Conservation (phyloP, 1,140 invertebrate species). For the Aphelenchoides fujianensis region DNA sequence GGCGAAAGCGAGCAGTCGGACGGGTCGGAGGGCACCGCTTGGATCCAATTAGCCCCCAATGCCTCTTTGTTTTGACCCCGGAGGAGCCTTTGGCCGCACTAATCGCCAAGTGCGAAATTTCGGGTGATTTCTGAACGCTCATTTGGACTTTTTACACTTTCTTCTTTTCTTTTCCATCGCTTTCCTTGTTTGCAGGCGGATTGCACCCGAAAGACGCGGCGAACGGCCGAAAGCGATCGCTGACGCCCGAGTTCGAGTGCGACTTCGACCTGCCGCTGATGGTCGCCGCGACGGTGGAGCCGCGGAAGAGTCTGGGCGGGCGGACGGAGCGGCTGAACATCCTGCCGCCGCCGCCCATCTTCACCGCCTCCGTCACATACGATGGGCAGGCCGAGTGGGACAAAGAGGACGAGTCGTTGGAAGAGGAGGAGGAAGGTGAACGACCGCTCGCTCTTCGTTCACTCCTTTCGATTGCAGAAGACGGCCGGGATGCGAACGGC, state of each 20-base stretch:
- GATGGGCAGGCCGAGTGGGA: constrained; percentile 46
- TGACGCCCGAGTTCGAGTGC: constrained; percentile 1
- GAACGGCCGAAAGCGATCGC: not conserved
- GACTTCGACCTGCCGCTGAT: constrained; percentile 22
- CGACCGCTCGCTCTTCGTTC: not conserved
- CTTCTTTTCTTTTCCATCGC: not conserved
- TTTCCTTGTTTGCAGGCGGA: not conserved
- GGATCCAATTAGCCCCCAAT: not conserved
- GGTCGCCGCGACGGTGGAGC: not conserved
- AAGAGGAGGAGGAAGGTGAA: not conserved
- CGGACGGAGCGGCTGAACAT: constrained; percentile 36
- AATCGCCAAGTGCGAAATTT: not conserved
- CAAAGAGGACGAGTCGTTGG: not conserved
- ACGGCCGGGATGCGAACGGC: not conserved
- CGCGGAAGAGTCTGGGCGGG: constrained; percentile 27
- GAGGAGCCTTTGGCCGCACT: not conserved
- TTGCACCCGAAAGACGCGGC: not conserved
- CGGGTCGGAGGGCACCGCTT: not conserved
- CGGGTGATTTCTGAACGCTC: too few relatives aligned
- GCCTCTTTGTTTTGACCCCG: not conserved
- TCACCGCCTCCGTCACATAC: constrained; percentile 60
- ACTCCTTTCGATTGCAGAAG: too few relatives aligned
- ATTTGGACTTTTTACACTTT: too few relatives aligned
- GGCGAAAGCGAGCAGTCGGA: not conserved
- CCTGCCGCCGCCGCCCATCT: constrained; percentile 52